Evolutionary conservation across 2,888 invertebrate species (phyloP), one percentile per base, ranked within the genome.

Genomic region (Ochropacha duplaris): DNA sequence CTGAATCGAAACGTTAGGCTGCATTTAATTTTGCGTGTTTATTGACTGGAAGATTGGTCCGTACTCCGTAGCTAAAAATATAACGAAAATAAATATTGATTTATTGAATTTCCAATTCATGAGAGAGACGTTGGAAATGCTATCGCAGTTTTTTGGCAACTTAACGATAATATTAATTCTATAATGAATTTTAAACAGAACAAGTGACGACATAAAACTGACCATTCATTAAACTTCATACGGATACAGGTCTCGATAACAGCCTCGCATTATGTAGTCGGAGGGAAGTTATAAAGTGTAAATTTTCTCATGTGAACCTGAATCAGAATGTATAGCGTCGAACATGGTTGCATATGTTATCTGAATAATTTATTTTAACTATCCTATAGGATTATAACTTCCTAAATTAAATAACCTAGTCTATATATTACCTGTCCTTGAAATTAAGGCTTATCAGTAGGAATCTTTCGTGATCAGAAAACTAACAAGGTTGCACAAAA

Each of bases 141-240:
- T 31, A 5, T 28, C 4, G 28, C 28, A 28, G 28, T 8, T 5
- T 52, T n/a, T 49, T 56, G 16, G 28, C 22, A 44, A 22, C 26
- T 28, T 55, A 4, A 22, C 26, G 54, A 1, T 44, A 26, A 39
- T 26, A 16, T 49, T n/a, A n/a, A n/a, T n/a, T n/a, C n/a, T n/a
- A n/a, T n/a, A n/a, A n/a, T 65, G 65, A 71, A 74, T 73, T 76
- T 75, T 67, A 72, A 81, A 81, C 66, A 59, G 59, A 68, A 72
- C 62, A 57, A 54, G 44, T 50, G 59, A 59, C 57, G 52, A 56
- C 57, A 66, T 69, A 66, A 74, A 76, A 49, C 54, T 56, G 55
- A 49, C 65, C 72, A 78, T 82, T 79, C 67, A 76, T 81, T 78
- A 76, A 68, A 61, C 62, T 63, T 61, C 65, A 68, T 67, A 68